Percentiles rank a stretch among this genome's conserved stretches.
Evolutionary conservation across 2,113 vertebrate species (phyloP).

Genomic region (Phoenicopterus ruber): DNA sequence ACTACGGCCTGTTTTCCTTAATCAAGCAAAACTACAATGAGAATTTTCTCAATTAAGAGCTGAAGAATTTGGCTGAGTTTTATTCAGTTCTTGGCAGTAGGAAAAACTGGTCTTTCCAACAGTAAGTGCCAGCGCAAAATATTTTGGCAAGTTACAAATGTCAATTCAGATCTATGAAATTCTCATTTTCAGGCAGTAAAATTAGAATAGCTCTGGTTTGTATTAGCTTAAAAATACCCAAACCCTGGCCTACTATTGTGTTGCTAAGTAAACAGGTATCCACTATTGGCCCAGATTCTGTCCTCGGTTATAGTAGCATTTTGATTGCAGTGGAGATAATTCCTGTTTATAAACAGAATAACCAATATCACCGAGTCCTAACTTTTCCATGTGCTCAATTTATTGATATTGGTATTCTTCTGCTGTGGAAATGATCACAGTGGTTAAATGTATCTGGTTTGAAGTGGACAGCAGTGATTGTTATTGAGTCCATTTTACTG

Average conservation of each 20-base stretch:
- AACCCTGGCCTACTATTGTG: not conserved
- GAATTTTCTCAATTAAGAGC: constrained; percentile 49
- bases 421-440: not conserved
- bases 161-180: constrained; percentile 37
- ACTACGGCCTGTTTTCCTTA: not conserved
- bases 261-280: constrained; percentile 13
- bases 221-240: constrained; percentile 20
- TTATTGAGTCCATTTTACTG: not conserved
- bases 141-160: constrained; percentile 34
- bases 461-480: not conserved
- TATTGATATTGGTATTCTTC: not conserved
- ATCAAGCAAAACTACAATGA: constrained; percentile 29
- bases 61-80: constrained; percentile 16
- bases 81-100: not conserved
- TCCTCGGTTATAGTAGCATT: not conserved
- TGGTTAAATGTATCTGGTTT: not conserved
- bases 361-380: not conserved
- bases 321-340: not conserved
- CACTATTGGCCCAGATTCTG: not conserved
- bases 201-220: constrained; percentile 18
- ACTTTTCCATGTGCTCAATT: not conserved
- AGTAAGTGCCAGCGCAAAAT: constrained; percentile 45
- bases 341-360: not conserved
- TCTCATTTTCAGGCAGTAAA: constrained; percentile 20
- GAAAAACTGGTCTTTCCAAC: constrained; percentile 22